Evolutionary conservation across 2,113 vertebrate genomes (phyloP).

Genomic region (Pachypanchax playfairii): DNA sequence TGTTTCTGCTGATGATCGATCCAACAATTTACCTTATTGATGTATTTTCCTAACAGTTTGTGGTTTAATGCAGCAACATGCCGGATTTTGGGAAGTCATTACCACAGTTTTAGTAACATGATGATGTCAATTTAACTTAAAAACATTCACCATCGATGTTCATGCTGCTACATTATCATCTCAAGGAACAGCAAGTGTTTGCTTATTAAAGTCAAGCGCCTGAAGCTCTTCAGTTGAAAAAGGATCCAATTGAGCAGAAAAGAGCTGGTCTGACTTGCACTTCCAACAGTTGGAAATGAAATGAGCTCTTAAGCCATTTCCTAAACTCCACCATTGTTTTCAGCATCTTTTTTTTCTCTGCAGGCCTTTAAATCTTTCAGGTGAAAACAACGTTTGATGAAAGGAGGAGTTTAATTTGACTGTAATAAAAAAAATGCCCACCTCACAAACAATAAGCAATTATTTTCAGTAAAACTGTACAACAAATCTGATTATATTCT

Average conservation of each 20-base stretch:
- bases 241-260: slow-evolving; percentile 48
- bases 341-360: slow-evolving; percentile 3
- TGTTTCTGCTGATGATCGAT: background rate
- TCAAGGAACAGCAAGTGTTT: background rate
- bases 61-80: background rate
- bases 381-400: slow-evolving; percentile 14
- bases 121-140: background rate
- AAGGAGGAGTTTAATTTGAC: slow-evolving; percentile 3
- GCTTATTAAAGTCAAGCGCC: slow-evolving; percentile 24
- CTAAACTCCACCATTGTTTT: slow-evolving; percentile 3
- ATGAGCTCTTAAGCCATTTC: slow-evolving; percentile 32
- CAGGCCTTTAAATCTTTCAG: slow-evolving; percentile 35
- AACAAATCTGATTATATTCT: slow-evolving; percentile 17
- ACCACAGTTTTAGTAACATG: background rate
- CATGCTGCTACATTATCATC: slow-evolving; percentile 25
- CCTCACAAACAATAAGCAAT: slow-evolving; percentile 11
- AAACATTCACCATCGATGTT: background rate
- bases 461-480: slow-evolving; percentile 23
- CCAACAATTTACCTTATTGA: background rate
- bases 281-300: slow-evolving; percentile 20
- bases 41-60: slow-evolving; percentile 4
- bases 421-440: slow-evolving; percentile 17
- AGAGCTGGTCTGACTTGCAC: slow-evolving; percentile 37
- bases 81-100: slow-evolving; percentile 1
- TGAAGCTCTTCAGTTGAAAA: slow-evolving; percentile 34